Base-by-base conservation (phyloP, 2,797 vertebrate species). In the Salmo trutta region DNA sequence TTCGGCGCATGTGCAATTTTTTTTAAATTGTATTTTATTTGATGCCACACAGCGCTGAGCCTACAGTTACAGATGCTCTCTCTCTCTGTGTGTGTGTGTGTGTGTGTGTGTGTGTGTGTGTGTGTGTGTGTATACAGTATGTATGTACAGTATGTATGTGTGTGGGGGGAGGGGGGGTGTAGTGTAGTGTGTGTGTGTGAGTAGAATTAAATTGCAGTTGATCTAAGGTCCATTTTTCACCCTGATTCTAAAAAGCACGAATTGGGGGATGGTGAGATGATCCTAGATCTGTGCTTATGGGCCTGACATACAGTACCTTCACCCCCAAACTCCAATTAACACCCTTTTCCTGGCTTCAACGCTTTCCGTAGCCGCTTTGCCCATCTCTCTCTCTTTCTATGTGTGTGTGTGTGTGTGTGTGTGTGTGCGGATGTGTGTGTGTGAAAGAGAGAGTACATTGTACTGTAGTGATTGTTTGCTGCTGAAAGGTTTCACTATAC, bases 301-400 rank as follows among this genome's bases (percentile, higher is more conserved):
- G 81, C 82, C 76, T 82, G 82, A 64, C 76, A 75, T 70, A 69
- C 36, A 41, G 0, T 41, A 41, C 74, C 59, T 83, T 80, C 83
- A 82, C 53, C 78, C 62, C 62, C 64, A 82, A 88, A 86, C 80
- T 87, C 83, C 82, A 85, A 85, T 83, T 85, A 83, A 84, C 77
- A 83, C 83, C 76, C 73, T 75, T 54, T 78, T 88, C 81, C 87
- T 62, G 59, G 74, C 77, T 81, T 64, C 75, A 21, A 74, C 79
- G 69, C 24, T 74, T 56, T 74, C 74, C 78, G 74, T 73, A 73
- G 56, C 72, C 67, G 73, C 62, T 62, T 75, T 75, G 82, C 51
- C 76, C 75, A 7, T 75, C 10, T 54, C 24, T 77, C 53, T 67
- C 52, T 51, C 12, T 67, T 24, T 69, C 1, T 21, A 17, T 67